Base-by-base conservation (phyloP, 2,888 invertebrate species). In the Caenorhabditis angaria region DNA sequence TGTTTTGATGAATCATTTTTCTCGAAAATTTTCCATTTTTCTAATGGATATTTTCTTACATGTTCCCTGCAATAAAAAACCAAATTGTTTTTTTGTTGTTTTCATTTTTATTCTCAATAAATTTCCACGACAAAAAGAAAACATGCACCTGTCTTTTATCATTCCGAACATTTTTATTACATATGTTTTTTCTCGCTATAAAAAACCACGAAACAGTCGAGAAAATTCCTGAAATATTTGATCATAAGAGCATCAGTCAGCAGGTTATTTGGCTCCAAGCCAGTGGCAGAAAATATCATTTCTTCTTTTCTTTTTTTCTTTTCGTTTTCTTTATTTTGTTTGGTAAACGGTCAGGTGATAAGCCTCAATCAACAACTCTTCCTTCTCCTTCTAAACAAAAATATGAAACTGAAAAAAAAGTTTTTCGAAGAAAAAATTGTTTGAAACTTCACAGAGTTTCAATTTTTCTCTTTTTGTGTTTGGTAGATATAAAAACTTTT, bases 101-200 rank as follows among this genome's bases (percentile, higher is more conserved):
- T 22, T 32, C 29, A 22, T 41, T 41, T 41, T 22, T 57, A 24
- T 41, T 56, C n/a, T 27, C 32, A 5, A 32, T 29, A 29, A 56
- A 32, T n/a, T 57, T 35, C 25, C 57, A 20, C n/a, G 10, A n/a
- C n/a, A n/a, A n/a, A n/a, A n/a, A n/a, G n/a, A n/a, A n/a, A n/a
- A n/a, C n/a, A n/a, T n/a, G n/a, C n/a, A n/a, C n/a, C n/a, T n/a
- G n/a, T n/a, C n/a, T n/a, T n/a, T n/a, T n/a, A n/a, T n/a, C n/a
- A n/a, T 24, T 32, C 57, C 6, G 57, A n/a, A 20, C 24, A 57
- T 41, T 20, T 41, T 57, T 22, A 1, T n/a, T n/a, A n/a, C n/a
- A n/a, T n/a, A n/a, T 56, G n/a, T 56, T n/a, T 56, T 28, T 56
- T 56, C 24, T 22, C 20, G 18, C 35, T n/a, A 28, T 10, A 54